Conservation (phyloP, 2,113 vertebrate genomes). For the Platichthys stellatus region DNA sequence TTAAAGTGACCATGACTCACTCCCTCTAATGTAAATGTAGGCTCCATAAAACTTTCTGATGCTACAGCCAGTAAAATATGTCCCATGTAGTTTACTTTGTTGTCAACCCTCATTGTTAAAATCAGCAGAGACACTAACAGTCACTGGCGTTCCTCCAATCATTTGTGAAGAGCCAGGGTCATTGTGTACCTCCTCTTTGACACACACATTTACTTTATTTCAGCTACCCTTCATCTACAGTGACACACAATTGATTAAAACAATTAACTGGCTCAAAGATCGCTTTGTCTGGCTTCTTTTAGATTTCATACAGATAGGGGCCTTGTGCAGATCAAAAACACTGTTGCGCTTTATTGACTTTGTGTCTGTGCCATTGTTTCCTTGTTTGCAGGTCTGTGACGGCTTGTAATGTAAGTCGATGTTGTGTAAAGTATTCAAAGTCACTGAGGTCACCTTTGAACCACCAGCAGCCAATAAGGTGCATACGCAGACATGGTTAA, state of each 20-base stretch:
- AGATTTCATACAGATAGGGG: conserved; percentile 5
- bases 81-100: conserved; percentile 36
- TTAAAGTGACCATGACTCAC: conserved; percentile 25
- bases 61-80: conserved; percentile 38
- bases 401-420: conserved; percentile 28
- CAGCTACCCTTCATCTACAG: conserved; percentile 11
- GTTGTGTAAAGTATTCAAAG: conserved; percentile 34
- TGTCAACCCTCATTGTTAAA: conserved; percentile 29
- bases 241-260: conserved; percentile 22
- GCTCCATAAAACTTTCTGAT: conserved; percentile 45
- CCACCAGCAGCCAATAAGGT: background rate
- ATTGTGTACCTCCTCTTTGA: conserved; percentile 1
- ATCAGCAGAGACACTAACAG: conserved; percentile 19
- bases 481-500: background rate
- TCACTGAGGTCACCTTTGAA: conserved; percentile 19
- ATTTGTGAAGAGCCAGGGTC: conserved; percentile 12
- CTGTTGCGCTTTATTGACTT: conserved; percentile 19
- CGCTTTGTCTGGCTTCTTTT: conserved; percentile 12
- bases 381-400: conserved; percentile 1
- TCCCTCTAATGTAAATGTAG: conserved; percentile 40
- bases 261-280: background rate
- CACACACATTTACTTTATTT: background rate
- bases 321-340: conserved; percentile 13
- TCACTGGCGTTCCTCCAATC: conserved; percentile 13
- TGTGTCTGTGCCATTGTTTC: background rate